Conservation (phyloP, 2,888 invertebrate species). For the Eurois occulta region DNA sequence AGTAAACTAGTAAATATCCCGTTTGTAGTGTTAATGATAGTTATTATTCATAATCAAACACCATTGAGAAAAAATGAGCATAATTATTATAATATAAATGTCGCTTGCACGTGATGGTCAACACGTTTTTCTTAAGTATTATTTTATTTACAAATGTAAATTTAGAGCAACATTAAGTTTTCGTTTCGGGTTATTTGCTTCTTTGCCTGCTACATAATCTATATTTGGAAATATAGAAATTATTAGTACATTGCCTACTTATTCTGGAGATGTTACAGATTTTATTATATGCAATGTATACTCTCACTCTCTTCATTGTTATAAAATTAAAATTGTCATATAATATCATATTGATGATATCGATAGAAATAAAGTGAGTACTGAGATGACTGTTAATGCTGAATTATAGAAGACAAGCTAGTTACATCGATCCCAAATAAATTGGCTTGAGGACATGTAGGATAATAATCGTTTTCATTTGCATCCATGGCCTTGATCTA, state of each 20-base stretch:
- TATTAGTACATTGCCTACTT: background rate
- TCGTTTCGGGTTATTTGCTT: background rate
- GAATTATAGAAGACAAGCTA: background rate
- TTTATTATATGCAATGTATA: background rate
- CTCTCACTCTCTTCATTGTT: background rate
- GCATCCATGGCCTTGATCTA: background rate
- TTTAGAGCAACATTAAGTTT: background rate
- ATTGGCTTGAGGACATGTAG: background rate
- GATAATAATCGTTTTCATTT: background rate
- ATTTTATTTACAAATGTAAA: constrained; percentile 12
- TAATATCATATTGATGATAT: no score
- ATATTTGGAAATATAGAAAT: no score
- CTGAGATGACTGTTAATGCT: background rate
- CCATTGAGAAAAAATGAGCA: background rate
- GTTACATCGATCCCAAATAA: background rate
- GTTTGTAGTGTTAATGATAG: no score
- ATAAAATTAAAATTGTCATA: background rate
- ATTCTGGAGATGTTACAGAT: background rate
- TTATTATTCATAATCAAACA: background rate
- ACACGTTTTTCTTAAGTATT: background rate
- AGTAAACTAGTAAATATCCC: no score
- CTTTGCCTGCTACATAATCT: background rate
- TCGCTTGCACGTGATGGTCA: background rate
- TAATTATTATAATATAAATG: background rate
- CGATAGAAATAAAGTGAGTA: no score